Conservation (phyloP, 2,888 invertebrate genomes). For the Linhomoeus sp. region DNA sequence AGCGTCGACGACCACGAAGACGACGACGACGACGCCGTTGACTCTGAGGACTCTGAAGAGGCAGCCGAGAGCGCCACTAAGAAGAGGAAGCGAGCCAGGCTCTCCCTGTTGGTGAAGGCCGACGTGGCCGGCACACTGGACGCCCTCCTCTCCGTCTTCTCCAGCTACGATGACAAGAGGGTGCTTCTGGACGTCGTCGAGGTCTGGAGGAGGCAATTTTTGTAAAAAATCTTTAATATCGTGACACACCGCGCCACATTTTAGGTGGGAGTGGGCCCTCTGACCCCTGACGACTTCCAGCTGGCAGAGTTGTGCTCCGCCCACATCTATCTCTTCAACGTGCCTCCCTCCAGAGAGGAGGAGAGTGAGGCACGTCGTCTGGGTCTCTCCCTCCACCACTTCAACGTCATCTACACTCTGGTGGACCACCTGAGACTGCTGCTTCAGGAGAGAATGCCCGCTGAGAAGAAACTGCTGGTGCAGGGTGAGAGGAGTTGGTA, state of each 20-base stretch:
- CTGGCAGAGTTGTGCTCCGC: slow-evolving; percentile 33
- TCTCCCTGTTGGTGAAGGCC: slow-evolving; percentile 22
- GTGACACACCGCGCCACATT: not conserved
- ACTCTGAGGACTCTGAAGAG: no score
- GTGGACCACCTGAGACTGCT: slow-evolving; percentile 64
- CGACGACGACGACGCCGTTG: no score
- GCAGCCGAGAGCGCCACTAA: no score
- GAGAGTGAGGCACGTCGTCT: no score
- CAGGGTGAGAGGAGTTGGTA: no score
- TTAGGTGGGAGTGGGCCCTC: not conserved
- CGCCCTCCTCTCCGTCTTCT: slow-evolving; percentile 67
- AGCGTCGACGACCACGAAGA: no score
- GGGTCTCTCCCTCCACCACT: slow-evolving; percentile 46
- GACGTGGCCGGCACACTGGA: slow-evolving; percentile 88
- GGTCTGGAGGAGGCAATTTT: slow-evolving; percentile 32
- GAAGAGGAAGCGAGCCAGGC: not conserved
- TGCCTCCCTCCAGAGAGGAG: slow-evolving; percentile 37
- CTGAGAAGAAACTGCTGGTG: no score
- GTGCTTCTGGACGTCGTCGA: slow-evolving; percentile 65
- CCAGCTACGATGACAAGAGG: slow-evolving; percentile 42
- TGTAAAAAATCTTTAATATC: no score
- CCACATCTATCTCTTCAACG: slow-evolving; percentile 71
- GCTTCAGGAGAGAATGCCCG: slow-evolving; percentile 53
- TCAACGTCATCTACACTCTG: slow-evolving; percentile 78
- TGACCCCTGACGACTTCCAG: not conserved